Conservation (phyloP, 2,888 invertebrate species). For the Idaea biselata region DNA sequence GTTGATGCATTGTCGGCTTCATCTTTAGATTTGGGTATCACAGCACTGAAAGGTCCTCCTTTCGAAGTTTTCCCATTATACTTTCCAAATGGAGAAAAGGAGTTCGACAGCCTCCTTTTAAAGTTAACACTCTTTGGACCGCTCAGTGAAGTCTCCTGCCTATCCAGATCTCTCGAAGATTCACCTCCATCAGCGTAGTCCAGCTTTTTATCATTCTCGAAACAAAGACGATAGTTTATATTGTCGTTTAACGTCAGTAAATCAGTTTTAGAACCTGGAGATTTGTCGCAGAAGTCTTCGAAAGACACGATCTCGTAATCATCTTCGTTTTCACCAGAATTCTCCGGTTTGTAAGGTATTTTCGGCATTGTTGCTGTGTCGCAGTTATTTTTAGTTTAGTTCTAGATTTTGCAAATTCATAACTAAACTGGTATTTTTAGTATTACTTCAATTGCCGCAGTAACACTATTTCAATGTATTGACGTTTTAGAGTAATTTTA, state of each 20-base stretch:
- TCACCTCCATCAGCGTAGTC: constrained; percentile 54
- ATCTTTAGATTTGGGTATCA: constrained; percentile 56
- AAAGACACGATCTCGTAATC: constrained; percentile 80
- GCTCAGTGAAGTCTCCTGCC: constrained; percentile 66
- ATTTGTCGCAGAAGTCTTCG: constrained; percentile 82
- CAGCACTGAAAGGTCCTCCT: constrained; percentile 60
- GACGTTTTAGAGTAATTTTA: not conserved
- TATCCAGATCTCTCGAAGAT: constrained; percentile 54
- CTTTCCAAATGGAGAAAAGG: constrained; percentile 67
- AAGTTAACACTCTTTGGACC: constrained; percentile 58
- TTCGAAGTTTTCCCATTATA: constrained; percentile 46
- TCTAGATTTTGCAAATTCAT: not conserved
- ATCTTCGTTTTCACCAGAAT: constrained; percentile 61
- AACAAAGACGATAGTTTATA: constrained; percentile 75
- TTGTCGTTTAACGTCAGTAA: constrained; percentile 77
- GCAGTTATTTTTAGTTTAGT: not conserved
- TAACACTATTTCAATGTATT: not conserved
- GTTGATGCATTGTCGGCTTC: constrained; percentile 50
- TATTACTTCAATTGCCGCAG: not conserved
- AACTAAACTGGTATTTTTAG: not conserved
- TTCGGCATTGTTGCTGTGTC: constrained; percentile 61
- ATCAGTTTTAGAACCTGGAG: constrained; percentile 74
- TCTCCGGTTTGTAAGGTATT: constrained; percentile 70
- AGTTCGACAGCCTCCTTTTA: constrained; percentile 54
- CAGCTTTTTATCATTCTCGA: constrained; percentile 59